These are phyloP conservation scores for Trichonephila inaurata DNA, from an alignment of 1,140 invertebrate genomes.

Conservation along the genomic window DNA sequence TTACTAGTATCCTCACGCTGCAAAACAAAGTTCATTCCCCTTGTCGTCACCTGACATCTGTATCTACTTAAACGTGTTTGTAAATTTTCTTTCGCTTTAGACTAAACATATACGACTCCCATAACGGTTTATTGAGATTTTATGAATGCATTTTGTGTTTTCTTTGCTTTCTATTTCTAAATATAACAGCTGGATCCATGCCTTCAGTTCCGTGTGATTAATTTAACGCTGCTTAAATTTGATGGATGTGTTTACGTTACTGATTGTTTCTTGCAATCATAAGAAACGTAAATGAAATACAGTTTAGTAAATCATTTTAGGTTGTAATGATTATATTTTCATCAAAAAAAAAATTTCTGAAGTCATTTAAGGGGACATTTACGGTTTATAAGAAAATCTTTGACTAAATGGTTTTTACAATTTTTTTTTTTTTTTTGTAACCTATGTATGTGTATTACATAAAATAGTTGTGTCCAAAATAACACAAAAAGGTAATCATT, in stretches of 20 bases:
- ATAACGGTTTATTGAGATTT: constrained; percentile 30
- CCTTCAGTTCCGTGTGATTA: not conserved
- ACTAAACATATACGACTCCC: constrained; percentile 48
- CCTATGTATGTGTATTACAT: too few species aligned
- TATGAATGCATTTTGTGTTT: constrained; percentile 23
- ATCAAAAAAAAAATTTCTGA: too few species aligned
- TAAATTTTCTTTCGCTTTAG: constrained; percentile 39
- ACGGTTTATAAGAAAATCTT: too few species aligned
- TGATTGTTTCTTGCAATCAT: not conserved
- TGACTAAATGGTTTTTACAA: too few species aligned
- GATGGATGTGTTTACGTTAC: not conserved
- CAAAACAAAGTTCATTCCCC: constrained; percentile 48
- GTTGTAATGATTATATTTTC: too few species aligned
- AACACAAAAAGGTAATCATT: too few species aligned
- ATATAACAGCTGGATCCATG: constrained; percentile 23
- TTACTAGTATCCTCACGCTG: not conserved
- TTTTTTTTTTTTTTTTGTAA: too few species aligned
- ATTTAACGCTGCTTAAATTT: not conserved
- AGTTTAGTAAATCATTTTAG: too few species aligned
- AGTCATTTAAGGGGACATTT: too few species aligned
- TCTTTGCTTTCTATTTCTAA: not conserved
- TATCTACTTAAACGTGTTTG: constrained; percentile 31
- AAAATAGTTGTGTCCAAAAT: too few species aligned
- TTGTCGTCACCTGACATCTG: constrained; percentile 57
- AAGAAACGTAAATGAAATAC: too few species aligned